phyloP scores from a whole-genome alignment of 2,888 invertebrate species.

The Beris morrisii region DNA sequence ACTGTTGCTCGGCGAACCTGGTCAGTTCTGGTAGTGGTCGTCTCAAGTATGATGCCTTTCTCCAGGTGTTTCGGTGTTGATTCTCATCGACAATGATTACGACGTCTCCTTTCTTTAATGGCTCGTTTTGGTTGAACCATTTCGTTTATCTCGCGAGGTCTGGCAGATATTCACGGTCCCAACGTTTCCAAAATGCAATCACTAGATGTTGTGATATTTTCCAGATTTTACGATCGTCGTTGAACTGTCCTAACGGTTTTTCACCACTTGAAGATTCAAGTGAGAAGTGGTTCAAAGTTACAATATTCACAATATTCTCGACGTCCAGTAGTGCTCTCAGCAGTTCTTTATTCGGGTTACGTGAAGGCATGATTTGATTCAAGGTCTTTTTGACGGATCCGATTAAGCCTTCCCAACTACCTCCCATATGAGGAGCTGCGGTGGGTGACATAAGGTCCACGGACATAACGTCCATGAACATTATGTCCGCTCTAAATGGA shows the following conservation, averaged over 20 bases:
- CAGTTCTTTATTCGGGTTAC: slow-evolving; percentile 38
- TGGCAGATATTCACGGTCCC: slow-evolving; percentile 41
- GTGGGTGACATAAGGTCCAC: no score
- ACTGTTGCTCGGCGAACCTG: slow-evolving; percentile 30
- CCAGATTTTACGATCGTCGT: slow-evolving; percentile 35
- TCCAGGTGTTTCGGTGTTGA: slow-evolving; percentile 36
- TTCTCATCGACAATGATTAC: slow-evolving; percentile 37
- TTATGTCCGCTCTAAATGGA: no score
- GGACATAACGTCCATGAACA: no score
- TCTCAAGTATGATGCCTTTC: slow-evolving; percentile 34
- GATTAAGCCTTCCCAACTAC: no score
- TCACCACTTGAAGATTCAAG: slow-evolving; percentile 34
- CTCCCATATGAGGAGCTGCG: no score
- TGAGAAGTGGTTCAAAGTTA: slow-evolving; percentile 26
- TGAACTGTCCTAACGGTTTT: slow-evolving; percentile 36
- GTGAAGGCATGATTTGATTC: no score
- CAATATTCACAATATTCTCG: slow-evolving; percentile 41
- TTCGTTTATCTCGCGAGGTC: slow-evolving; percentile 36
- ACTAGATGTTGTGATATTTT: slow-evolving; percentile 33
- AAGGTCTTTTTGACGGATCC: slow-evolving; percentile 25
- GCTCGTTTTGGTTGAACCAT: slow-evolving; percentile 34
- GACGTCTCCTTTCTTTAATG: slow-evolving; percentile 38
- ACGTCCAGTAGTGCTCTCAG: slow-evolving; percentile 32
- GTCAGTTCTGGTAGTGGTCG: slow-evolving; percentile 30
- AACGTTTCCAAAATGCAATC: slow-evolving; percentile 39